phyloP scores from a whole-genome alignment of 2,797 vertebrate genomes.

The Eleutherodactylus coqui region DNA sequence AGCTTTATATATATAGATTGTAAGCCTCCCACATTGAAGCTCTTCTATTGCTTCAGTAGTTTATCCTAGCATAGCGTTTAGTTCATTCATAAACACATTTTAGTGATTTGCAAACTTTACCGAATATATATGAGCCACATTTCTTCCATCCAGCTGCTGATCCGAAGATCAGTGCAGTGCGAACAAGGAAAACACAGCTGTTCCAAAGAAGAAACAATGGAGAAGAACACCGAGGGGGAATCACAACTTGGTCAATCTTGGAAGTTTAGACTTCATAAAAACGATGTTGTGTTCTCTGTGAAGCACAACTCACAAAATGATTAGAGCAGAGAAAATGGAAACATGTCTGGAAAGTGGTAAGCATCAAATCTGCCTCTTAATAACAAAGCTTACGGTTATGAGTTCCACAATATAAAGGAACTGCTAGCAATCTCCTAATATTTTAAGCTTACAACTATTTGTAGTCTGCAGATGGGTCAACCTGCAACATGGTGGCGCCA shows the following conservation, averaged over 20 bases:
- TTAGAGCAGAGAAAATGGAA: no score
- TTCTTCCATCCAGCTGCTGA: slow-evolving; percentile 38
- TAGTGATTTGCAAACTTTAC: slow-evolving; percentile 10
- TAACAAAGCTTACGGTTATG: no score
- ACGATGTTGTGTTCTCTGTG: background rate
- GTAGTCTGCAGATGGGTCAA: no score
- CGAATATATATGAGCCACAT: slow-evolving; percentile 9
- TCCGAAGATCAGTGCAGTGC: background rate
- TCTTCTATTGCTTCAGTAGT: slow-evolving; percentile 29
- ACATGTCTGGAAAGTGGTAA: background rate
- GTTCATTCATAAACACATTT: slow-evolving; percentile 23
- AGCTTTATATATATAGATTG: no score
- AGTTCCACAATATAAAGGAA: no score
- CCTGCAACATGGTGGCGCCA: no score
- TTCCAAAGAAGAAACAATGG: slow-evolving; percentile 16
- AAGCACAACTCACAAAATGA: background rate
- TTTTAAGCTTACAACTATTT: no score
- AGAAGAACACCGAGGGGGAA: background rate
- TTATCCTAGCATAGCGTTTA: background rate
- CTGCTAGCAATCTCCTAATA: no score
- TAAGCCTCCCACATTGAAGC: slow-evolving; percentile 17
- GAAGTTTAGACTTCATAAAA: background rate
- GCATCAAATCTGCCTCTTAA: background rate
- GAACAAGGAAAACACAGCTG: slow-evolving; percentile 32
- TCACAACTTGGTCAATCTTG: background rate